These are phyloP conservation scores for Hylaeus volcanicus DNA, from an alignment of 1,140 invertebrate species.

Conservation along the genomic window DNA sequence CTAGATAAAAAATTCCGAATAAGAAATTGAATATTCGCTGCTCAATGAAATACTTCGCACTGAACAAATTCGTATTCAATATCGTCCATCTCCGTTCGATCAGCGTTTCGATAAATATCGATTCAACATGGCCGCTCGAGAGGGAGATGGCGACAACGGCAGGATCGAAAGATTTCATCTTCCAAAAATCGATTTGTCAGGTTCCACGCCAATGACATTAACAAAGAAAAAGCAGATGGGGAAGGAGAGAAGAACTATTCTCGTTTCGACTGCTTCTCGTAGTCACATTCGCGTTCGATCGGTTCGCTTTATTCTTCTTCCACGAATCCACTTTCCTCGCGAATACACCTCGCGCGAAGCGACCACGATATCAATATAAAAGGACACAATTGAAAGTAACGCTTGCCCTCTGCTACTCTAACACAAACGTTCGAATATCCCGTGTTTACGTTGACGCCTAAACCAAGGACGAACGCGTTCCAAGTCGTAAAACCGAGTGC, in stretches of 20 bases:
- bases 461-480: no score
- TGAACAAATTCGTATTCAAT: no score
- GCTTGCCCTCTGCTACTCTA: background rate
- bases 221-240: background rate
- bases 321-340: no score
- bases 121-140: conserved; percentile 30
- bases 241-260: background rate
- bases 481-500: background rate
- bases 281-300: background rate
- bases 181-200: background rate
- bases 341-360: no score
- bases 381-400: no score
- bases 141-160: background rate
- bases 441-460: no score
- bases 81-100: background rate
- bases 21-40: no score
- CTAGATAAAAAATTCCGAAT: no score
- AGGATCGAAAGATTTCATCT: background rate
- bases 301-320: background rate
- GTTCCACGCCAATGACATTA: background rate
- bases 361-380: no score
- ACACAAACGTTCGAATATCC: no score
- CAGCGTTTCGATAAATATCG: conserved; percentile 30
- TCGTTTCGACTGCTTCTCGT: background rate
- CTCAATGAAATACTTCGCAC: no score